Conservation (phyloP, 2,797 vertebrate genomes). For the Dermochelys coriacea region DNA sequence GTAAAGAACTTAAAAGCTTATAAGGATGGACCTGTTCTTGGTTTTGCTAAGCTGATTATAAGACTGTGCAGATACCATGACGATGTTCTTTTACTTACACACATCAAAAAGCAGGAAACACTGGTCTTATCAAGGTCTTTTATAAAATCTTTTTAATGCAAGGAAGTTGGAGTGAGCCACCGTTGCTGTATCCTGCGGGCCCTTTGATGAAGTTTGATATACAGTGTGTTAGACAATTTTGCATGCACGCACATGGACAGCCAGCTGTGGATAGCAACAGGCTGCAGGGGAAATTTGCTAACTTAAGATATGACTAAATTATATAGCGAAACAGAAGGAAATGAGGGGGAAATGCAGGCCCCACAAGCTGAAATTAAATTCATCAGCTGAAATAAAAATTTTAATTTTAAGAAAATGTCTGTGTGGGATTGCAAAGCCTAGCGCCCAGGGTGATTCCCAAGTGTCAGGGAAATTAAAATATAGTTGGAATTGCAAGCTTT, state of each 20-base stretch:
- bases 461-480: slow-evolving; percentile 43
- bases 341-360: slow-evolving; percentile 15
- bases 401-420: accelerated
- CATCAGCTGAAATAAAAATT: slow-evolving; percentile 18
- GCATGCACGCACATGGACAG: slow-evolving; percentile 54
- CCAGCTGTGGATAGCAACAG: slow-evolving; percentile 68
- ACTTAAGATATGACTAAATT: neutral
- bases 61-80: neutral
- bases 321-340: slow-evolving; percentile 7
- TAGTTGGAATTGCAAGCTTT: neutral
- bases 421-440: neutral
- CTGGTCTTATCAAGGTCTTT: slow-evolving; percentile 81
- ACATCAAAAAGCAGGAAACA: slow-evolving; percentile 85
- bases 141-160: slow-evolving; percentile 73
- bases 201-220: slow-evolving; percentile 75
- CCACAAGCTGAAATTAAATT: neutral
- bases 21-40: neutral
- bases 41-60: neutral
- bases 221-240: slow-evolving; percentile 25
- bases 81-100: slow-evolving; percentile 7
- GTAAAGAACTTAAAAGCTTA: neutral
- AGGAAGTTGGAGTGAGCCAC: slow-evolving; percentile 73
- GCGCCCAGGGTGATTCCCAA: neutral
- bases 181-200: slow-evolving; percentile 43
- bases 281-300: neutral